Conservation (phyloP, 2,888 invertebrate species). For the Chydorus sphaericus region DNA sequence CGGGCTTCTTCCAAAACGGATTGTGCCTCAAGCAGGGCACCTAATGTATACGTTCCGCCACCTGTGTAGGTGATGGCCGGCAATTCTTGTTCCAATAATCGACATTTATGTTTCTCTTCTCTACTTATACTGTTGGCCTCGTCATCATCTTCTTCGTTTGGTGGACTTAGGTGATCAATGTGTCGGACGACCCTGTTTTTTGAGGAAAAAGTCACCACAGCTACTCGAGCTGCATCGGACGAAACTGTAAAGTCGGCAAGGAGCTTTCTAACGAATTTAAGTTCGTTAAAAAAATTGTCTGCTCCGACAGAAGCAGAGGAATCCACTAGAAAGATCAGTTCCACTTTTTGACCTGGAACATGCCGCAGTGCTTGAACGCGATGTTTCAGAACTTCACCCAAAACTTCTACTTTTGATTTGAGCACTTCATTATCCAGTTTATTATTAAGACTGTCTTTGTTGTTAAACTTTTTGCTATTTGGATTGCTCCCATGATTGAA, state of each 20-base stretch:
- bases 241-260: conserved; percentile 49
- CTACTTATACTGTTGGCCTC: background rate
- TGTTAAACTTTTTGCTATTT: conserved; percentile 3
- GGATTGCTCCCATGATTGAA: conserved; percentile 21
- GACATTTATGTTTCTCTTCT: conserved; percentile 43
- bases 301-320: conserved; percentile 51
- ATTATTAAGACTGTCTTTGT: conserved; percentile 16
- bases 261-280: conserved; percentile 49
- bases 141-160: conserved; percentile 29
- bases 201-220: conserved; percentile 49
- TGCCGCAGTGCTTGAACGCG: conserved; percentile 38
- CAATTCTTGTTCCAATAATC: conserved; percentile 42
- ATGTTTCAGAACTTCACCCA: conserved; percentile 39
- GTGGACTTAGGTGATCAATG: conserved; percentile 37
- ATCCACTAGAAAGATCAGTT: conserved; percentile 51
- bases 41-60: conserved; percentile 51
- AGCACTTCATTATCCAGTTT: conserved; percentile 29
- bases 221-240: conserved; percentile 43
- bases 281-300: conserved; percentile 46
- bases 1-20: conserved; percentile 34
- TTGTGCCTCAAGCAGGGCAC: conserved; percentile 47
- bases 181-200: conserved; percentile 37
- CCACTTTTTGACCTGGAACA: conserved; percentile 30
- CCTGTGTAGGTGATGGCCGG: conserved; percentile 44
- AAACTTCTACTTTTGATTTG: conserved; percentile 38